A percentile compares a stretch with the other conserved stretches of the same genome.
Evolutionary conservation across 2,797 vertebrate genomes (phyloP).

Genomic region (Chelonia mydas): DNA sequence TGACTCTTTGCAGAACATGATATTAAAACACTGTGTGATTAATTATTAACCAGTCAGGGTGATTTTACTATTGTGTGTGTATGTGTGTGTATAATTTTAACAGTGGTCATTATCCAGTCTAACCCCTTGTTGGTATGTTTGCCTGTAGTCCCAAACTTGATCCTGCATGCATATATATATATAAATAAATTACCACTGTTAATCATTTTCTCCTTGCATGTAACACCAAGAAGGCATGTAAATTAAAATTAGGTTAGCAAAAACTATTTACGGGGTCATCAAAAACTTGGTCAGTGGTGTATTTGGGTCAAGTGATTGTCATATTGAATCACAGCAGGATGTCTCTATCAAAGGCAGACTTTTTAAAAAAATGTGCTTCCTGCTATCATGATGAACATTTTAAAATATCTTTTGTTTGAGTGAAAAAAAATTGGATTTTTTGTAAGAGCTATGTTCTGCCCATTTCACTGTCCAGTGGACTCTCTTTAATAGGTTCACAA

Average conservation of each 20-base stretch:
- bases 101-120: too few relatives aligned
- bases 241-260: neutral
- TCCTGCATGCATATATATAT: too few relatives aligned
- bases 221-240: neutral
- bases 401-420: neutral
- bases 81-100: too few relatives aligned
- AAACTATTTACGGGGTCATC: neutral
- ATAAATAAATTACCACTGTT: neutral
- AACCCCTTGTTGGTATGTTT: too few relatives aligned
- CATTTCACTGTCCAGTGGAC: neutral
- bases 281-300: neutral
- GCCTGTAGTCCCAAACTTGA: too few relatives aligned
- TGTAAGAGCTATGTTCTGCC: neutral
- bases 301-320: neutral
- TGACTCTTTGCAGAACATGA: too few relatives aligned
- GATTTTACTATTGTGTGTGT: too few relatives aligned
- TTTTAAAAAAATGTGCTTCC: neutral
- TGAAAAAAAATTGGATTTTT: neutral
- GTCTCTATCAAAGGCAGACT: neutral
- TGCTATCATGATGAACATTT: neutral
- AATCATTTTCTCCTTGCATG: neutral
- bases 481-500: neutral
- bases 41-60: too few relatives aligned
- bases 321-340: neutral
- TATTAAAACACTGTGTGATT: too few relatives aligned